These are phyloP conservation scores for Drosophila athabasca DNA, from an alignment of 1,140 invertebrate species.

Conservation along the genomic window DNA sequence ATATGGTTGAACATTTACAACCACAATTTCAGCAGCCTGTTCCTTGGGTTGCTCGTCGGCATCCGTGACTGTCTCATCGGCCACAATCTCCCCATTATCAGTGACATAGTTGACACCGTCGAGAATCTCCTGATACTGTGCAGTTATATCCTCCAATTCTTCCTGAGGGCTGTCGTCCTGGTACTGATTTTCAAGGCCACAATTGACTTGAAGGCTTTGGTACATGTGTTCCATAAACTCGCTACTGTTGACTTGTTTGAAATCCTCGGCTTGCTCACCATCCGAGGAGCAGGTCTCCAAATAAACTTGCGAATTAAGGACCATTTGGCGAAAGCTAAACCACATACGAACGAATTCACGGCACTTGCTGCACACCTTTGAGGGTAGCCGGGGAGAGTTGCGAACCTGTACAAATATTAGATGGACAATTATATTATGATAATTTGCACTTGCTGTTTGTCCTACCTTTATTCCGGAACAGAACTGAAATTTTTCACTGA, in stretches of 20 bases:
- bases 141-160: not conserved
- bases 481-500: conserved; percentile 47
- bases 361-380: conserved; percentile 56
- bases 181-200: not conserved
- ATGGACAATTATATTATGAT: not conserved
- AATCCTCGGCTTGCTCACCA: conserved; percentile 14
- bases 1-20: conserved; percentile 17
- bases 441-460: not conserved
- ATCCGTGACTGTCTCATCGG: no score
- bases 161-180: conserved; percentile 13
- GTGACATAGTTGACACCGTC: not conserved
- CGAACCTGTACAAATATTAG: conserved; percentile 36
- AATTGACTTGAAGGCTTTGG: conserved; percentile 24
- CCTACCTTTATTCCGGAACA: conserved; percentile 66
- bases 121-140: not conserved
- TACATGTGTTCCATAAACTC: conserved; percentile 56
- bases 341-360: conserved; percentile 65
- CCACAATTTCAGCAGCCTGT: no score
- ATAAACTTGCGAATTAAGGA: conserved; percentile 69
- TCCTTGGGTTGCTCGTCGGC: no score
- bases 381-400: conserved; percentile 34
- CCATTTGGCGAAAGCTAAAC: conserved; percentile 71
- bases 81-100: no score
- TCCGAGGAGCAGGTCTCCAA: conserved; percentile 37
- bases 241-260: conserved; percentile 33